Evolutionary conservation across 1,140 invertebrate species (phyloP).

Genomic region (Mercenaria mercenaria): DNA sequence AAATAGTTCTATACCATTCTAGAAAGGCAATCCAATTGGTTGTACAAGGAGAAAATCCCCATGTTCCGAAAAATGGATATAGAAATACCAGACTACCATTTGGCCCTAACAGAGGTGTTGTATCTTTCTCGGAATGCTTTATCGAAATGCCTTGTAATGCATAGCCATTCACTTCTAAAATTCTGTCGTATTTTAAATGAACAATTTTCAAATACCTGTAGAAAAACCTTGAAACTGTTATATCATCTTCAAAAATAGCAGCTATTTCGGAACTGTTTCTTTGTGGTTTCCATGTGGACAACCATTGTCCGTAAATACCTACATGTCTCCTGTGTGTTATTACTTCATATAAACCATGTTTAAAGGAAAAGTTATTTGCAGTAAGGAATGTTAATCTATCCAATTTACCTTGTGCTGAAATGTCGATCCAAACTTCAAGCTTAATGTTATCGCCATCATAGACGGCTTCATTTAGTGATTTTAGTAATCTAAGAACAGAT

Average conservation of each 20-base stretch:
- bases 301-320: slow-evolving; percentile 1
- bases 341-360: not conserved
- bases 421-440: slow-evolving; percentile 36
- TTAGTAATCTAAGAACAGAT: not conserved
- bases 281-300: slow-evolving; percentile 3
- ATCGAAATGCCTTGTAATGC: not conserved
- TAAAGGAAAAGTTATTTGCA: not conserved
- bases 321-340: not conserved
- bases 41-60: slow-evolving; percentile 77
- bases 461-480: not conserved
- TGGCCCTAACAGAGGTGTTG: not conserved
- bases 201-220: not conserved
- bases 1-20: slow-evolving; percentile 71
- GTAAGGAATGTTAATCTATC: not conserved
- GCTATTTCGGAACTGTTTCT: slow-evolving; percentile 11
- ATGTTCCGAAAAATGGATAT: slow-evolving; percentile 70
- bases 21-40: slow-evolving; percentile 74
- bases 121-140: not conserved
- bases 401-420: not conserved
- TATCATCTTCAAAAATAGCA: slow-evolving; percentile 3
- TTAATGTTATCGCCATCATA: slow-evolving; percentile 1
- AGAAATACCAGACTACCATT: slow-evolving; percentile 30
- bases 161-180: not conserved
- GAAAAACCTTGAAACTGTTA: not conserved
- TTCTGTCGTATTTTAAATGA: not conserved